Conservation (phyloP, 2,113 vertebrate species). For the Brachypodius melanocephalos region DNA sequence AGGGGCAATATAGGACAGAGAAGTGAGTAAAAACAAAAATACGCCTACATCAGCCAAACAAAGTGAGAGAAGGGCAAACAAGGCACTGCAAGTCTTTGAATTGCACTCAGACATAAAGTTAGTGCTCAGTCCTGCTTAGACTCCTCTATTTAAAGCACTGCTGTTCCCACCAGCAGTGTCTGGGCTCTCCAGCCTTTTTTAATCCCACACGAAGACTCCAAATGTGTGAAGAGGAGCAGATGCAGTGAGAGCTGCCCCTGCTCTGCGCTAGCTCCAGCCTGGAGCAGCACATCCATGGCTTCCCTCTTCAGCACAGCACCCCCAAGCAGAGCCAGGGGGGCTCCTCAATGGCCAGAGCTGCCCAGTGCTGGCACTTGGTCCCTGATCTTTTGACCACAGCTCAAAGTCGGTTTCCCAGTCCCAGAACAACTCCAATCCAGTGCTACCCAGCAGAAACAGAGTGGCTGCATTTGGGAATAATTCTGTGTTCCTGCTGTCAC, state of each 20-base stretch:
- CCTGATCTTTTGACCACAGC: background rate
- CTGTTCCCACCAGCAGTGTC: background rate
- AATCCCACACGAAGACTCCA: background rate
- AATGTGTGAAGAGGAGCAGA: rapidly evolving
- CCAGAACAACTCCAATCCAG: background rate
- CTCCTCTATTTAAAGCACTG: background rate
- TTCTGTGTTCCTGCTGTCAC: background rate
- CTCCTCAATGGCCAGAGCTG: rapidly evolving
- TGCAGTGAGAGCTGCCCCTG: background rate
- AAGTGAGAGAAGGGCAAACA: conserved; percentile 1
- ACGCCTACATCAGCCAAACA: conserved; percentile 6
- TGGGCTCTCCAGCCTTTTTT: background rate
- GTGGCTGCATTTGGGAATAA: background rate
- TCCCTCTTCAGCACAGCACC: rapidly evolving
- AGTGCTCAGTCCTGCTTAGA: background rate
- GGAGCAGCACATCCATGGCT: background rate
- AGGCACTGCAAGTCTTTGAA: background rate
- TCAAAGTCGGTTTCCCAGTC: background rate
- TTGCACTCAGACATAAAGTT: background rate
- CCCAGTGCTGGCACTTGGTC: rapidly evolving
- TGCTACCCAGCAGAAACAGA: background rate
- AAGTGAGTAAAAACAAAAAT: conserved; percentile 33
- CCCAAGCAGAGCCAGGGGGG: background rate
- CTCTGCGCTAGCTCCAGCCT: rapidly evolving
- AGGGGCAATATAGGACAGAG: background rate